phyloP scores from a whole-genome alignment of 2,113 vertebrate genomes.

The Guaruba guarouba region DNA sequence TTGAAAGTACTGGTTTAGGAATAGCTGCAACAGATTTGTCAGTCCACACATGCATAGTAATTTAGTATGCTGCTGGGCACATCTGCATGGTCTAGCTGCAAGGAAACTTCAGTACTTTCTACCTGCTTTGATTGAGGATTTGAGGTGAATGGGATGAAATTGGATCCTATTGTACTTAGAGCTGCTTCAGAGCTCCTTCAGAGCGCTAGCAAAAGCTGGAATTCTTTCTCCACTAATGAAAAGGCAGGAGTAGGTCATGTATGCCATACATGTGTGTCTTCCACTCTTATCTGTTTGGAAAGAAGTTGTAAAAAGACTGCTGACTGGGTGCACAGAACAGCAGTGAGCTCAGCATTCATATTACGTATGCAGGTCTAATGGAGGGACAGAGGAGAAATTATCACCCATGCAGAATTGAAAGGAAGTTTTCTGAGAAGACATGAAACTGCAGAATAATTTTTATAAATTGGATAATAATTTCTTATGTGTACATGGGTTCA shows the following conservation, averaged over 20 bases:
- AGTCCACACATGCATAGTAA: fast-evolving
- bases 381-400: background rate
- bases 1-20: background rate
- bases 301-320: background rate
- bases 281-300: background rate
- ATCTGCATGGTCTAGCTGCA: background rate
- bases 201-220: background rate
- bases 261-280: background rate
- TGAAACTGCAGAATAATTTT: background rate
- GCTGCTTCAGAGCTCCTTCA: background rate
- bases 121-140: background rate
- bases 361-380: background rate
- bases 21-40: background rate
- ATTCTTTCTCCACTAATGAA: background rate
- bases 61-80: background rate
- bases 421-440: background rate
- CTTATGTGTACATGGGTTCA: background rate
- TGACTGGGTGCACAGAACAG: background rate
- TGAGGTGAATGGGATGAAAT: background rate
- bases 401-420: background rate
- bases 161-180: background rate
- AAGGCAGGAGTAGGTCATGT: background rate
- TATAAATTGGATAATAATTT: background rate
- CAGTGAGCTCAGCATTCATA: background rate
- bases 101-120: background rate